A percentile compares a stretch with the other conserved stretches of the same genome.
These are phyloP conservation scores for Oreochromis niloticus DNA, from an alignment of 2,113 vertebrate species.

Conservation along the genomic window DNA sequence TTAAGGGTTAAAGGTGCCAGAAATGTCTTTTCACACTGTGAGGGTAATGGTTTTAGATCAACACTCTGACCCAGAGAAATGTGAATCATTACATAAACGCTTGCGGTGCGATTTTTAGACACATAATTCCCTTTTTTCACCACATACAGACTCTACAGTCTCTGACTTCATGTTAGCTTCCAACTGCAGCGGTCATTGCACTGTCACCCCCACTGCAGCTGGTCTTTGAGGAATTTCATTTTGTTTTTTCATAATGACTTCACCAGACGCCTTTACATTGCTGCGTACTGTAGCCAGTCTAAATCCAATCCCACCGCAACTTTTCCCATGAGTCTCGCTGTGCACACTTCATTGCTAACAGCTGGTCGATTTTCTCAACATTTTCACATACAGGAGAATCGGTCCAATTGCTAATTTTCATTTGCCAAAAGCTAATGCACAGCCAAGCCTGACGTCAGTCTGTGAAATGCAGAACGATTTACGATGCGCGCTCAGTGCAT, in stretches of 20 bases:
- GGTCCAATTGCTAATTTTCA: neutral
- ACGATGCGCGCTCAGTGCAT: neutral
- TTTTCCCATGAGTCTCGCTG: constrained; percentile 63
- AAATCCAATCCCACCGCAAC: constrained; percentile 60
- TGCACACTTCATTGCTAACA: constrained; percentile 69
- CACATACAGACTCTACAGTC: neutral
- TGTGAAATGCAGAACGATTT: neutral
- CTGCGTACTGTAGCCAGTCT: neutral
- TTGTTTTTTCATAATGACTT: constrained; percentile 45
- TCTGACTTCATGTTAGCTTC: neutral
- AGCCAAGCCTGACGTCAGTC: neutral
- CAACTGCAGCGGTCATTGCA: constrained; percentile 17
- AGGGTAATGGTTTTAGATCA: neutral
- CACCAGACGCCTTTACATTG: constrained; percentile 47
- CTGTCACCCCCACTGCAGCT: constrained; percentile 16
- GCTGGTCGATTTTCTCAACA: constrained; percentile 53
- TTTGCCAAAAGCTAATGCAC: neutral
- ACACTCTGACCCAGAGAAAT: neutral
- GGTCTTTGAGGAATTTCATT: constrained; percentile 25
- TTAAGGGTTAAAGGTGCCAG: neutral
- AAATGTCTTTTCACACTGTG: neutral
- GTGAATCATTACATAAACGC: neutral
- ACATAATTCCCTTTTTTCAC: neutral
- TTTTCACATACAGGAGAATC: neutral
- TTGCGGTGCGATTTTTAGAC: neutral